These are phyloP conservation scores for Halictus rubicundus DNA, from an alignment of 1,140 invertebrate species.

Conservation along the genomic window DNA sequence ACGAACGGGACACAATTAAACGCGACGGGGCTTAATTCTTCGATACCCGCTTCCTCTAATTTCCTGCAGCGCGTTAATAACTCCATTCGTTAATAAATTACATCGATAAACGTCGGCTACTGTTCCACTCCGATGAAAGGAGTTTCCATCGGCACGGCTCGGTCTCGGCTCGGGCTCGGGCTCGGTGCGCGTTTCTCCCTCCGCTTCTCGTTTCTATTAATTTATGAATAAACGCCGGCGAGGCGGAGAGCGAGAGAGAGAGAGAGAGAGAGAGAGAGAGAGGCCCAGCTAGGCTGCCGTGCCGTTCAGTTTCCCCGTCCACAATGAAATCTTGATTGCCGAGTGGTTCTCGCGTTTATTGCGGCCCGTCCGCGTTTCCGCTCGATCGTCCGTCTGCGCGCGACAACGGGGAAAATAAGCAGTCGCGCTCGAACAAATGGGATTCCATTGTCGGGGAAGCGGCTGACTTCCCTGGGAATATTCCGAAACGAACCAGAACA, in stretches of 20 bases:
- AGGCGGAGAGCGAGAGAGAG: background rate
- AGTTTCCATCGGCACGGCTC: too few species aligned
- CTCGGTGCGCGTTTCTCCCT: constrained; percentile 2
- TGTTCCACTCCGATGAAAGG: background rate
- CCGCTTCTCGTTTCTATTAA: background rate
- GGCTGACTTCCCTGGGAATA: constrained; percentile 32
- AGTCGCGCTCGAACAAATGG: constrained; percentile 57
- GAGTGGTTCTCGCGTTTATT: constrained; percentile 19
- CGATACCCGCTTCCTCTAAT: too few species aligned
- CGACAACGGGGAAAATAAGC: constrained; percentile 53
- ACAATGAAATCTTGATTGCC: constrained; percentile 25
- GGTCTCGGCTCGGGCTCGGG: too few species aligned
- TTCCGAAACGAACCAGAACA: constrained; percentile 33
- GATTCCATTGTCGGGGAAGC: constrained; percentile 52
- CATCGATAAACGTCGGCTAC: constrained; percentile 2
- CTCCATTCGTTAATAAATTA: background rate
- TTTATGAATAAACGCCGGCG: constrained; percentile 6
- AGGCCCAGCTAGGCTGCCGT: too few species aligned
- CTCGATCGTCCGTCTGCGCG: constrained; percentile 22
- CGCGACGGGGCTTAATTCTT: background rate
- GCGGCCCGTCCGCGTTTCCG: constrained; percentile 1
- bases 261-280: constrained; percentile 8
- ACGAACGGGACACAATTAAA: too few species aligned
- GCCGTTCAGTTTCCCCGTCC: background rate
- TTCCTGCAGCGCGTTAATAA: background rate